Percentiles rank a stretch among this genome's conserved stretches.
phyloP scores from a whole-genome alignment of 1,140 invertebrate genomes.

The Battus philenor region DNA sequence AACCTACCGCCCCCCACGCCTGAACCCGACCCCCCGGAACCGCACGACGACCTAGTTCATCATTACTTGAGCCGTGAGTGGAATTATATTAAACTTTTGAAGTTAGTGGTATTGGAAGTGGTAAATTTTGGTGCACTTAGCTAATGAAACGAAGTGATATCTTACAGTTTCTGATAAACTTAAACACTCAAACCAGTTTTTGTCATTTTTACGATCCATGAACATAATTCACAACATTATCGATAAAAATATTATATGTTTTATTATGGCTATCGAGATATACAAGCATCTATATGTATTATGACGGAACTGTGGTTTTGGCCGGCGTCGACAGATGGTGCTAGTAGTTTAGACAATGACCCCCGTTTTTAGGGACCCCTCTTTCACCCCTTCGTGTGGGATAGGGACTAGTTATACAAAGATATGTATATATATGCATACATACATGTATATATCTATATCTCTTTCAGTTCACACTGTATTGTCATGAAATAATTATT shows the following conservation, averaged over 20 bases:
- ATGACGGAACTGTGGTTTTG: too few relatives aligned
- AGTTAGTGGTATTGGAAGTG: background rate
- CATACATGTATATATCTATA: background rate
- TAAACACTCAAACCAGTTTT: too few relatives aligned
- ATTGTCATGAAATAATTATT: too few relatives aligned
- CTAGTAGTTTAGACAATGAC: background rate
- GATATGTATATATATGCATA: background rate
- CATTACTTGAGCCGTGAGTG: constrained; percentile 63
- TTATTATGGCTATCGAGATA: too few relatives aligned
- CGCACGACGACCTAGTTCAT: constrained; percentile 51
- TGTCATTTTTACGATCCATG: too few relatives aligned
- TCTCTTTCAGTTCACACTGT: too few relatives aligned
- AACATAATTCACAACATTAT: too few relatives aligned
- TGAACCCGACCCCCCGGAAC: constrained; percentile 23
- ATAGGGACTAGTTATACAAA: background rate
- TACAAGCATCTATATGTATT: too few relatives aligned
- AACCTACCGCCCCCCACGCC: constrained; percentile 48
- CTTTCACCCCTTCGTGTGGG: background rate
- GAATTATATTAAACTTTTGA: background rate
- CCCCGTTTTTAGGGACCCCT: background rate
- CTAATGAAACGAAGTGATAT: too few relatives aligned
- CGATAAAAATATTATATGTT: too few relatives aligned
- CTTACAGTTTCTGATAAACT: too few relatives aligned
- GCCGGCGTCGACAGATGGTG: too few relatives aligned
- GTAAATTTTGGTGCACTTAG: background rate